Base-by-base conservation (phyloP, 2,888 invertebrate species). In the Entomobrya multifasciata region DNA sequence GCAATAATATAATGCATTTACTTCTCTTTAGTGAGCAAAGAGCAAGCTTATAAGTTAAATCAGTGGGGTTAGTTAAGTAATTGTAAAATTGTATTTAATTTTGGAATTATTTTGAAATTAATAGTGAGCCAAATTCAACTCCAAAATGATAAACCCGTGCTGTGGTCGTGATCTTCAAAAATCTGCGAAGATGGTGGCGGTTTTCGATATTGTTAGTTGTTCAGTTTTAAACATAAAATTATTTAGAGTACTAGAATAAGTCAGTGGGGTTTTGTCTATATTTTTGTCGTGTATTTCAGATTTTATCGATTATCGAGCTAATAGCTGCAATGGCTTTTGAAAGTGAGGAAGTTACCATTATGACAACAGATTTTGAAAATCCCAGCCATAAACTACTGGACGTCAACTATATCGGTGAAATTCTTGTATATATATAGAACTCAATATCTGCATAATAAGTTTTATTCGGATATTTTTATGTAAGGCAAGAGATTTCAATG, bases 261-360 rank as follows among this genome's bases (percentile, higher is more conserved):
- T n/a, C n/a, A n/a, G n/a, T n/a, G n/a, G n/a, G n/a, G n/a, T n/a
- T n/a, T n/a, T n/a, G n/a, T n/a, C 52, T 30, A n/a, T n/a, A n/a
- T n/a, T n/a, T n/a, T n/a, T n/a, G n/a, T n/a, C n/a, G n/a, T n/a
- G 10, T 17, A n/a, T 60, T 52, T 55, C 20, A 87, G 87, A 22
- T 57, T 25, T 74, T 87, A 67, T 87, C 87, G 17, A 49, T 87
- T 20, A 79, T 87, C n/a, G 87, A 87, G 36, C 27, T 87, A 30
- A 62, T 82, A 27, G 74, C 76, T n/a, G 87, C 87, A 8, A 87
- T 87, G 79, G 67, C 84, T n/a, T 87, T 87, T 65, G 87, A 87
- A 74, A 87, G 87, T 41, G 84, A 79, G 30, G 84, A 84, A 49
- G 87, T 87, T 0, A 87, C 87, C 1, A 84, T 87, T 30, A 36